Conservation (phyloP, 2,113 vertebrate genomes). For the Oplegnathus fasciatus region DNA sequence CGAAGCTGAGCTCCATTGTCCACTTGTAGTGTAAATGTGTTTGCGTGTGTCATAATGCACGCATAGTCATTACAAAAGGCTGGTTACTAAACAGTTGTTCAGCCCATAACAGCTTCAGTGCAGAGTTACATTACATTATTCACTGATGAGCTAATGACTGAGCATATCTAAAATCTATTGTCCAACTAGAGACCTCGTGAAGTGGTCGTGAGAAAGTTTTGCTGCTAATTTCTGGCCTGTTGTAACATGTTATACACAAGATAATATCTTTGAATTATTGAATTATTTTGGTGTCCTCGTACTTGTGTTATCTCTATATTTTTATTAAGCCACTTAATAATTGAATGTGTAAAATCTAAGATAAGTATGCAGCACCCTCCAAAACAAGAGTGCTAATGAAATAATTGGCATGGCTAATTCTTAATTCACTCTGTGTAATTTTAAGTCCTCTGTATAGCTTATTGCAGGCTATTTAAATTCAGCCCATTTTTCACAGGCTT, state of each 20-base stretch:
- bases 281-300: constrained; percentile 15
- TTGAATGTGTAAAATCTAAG: constrained; percentile 51
- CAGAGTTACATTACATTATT: neutral
- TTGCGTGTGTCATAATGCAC: neutral
- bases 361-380: constrained; percentile 29
- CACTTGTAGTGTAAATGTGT: neutral
- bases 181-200: neutral
- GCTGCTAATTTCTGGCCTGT: constrained; percentile 7
- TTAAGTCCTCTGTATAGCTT: constrained; percentile 29
- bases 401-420: constrained; percentile 55
- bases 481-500: constrained; percentile 57
- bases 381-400: constrained; percentile 55
- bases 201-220: neutral
- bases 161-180: neutral
- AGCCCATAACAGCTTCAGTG: too few species aligned
- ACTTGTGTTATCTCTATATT: constrained; percentile 17
- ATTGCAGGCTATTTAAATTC: constrained; percentile 54
- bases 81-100: constrained; percentile 1
- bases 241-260: neutral
- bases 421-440: constrained; percentile 42
- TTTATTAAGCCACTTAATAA: constrained; percentile 40
- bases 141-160: neutral
- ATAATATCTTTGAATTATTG: neutral
- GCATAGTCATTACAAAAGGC: constrained; percentile 17
- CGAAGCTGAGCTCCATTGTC: neutral